A percentile compares a stretch with the other conserved stretches of the same genome.
These are phyloP conservation scores for Pteropus rufus DNA, from an alignment of 2,797 vertebrate genomes.

Conservation along the genomic window DNA sequence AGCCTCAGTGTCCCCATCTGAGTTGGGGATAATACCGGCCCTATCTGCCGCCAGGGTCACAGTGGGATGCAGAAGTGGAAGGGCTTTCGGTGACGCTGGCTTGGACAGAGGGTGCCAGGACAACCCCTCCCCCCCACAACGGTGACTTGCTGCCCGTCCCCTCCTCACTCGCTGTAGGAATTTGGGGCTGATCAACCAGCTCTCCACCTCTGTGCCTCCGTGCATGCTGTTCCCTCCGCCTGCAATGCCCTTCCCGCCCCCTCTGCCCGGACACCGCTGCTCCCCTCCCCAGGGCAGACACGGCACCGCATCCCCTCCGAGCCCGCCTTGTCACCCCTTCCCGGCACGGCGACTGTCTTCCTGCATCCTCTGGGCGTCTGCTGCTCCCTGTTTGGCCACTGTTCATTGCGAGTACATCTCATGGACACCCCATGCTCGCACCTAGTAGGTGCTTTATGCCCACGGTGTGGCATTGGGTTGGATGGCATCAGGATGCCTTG, in stretches of 20 bases:
- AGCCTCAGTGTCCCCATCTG: background rate
- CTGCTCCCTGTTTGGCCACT: too few relatives aligned
- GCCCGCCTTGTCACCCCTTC: background rate
- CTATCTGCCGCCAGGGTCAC: background rate
- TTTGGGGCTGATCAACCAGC: fast-evolving
- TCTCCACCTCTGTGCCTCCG: fast-evolving
- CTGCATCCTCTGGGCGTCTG: background rate
- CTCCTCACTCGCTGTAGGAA: fast-evolving
- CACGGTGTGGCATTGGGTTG: fast-evolving
- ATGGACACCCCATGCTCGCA: fast-evolving
- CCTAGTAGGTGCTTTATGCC: background rate
- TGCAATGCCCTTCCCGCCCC: fast-evolving
- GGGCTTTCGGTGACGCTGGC: background rate
- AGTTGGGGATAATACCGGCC: fast-evolving
- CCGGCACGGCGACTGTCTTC: fast-evolving
- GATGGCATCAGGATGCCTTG: background rate
- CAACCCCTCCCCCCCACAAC: fast-evolving
- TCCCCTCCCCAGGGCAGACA: background rate
- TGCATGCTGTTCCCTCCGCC: background rate
- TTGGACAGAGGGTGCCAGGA: background rate
- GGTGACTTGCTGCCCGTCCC: fast-evolving
- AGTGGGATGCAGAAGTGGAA: background rate
- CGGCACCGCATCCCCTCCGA: fast-evolving
- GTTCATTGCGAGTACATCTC: fast-evolving
- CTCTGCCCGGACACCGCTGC: fast-evolving